phyloP scores from a whole-genome alignment of 2,888 invertebrate species.

The Drosophila parthenogenetica region DNA sequence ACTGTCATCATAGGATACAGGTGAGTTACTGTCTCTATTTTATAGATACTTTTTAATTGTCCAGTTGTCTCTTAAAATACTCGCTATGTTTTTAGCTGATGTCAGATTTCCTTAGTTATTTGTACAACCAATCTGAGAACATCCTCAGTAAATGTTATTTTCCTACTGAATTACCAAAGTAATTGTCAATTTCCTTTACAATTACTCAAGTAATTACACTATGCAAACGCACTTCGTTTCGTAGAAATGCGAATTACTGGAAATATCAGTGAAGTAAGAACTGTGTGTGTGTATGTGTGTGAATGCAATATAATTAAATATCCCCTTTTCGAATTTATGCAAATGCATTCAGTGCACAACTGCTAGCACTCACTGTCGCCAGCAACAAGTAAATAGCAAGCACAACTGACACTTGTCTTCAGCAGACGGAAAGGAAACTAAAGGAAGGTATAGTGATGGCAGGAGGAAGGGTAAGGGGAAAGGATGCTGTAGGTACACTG shows the following conservation, averaged over 20 bases:
- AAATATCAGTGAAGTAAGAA: neutral
- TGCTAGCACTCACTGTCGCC: constrained; percentile 32
- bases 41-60: neutral
- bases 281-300: neutral
- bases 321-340: neutral
- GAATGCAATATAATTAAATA: constrained; percentile 8
- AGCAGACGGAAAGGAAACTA: constrained; percentile 6
- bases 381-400: constrained; percentile 45
- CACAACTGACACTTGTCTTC: constrained; percentile 28
- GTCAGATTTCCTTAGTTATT: neutral
- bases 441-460: neutral
- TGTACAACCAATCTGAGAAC: neutral
- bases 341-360: constrained; percentile 17
- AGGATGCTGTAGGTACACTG: too few relatives aligned
- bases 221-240: neutral
- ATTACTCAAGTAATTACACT: neutral
- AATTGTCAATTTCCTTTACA: neutral
- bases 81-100: too few relatives aligned
- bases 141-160: neutral
- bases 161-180: neutral
- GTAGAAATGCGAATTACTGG: constrained; percentile 4
- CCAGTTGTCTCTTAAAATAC: too few relatives aligned
- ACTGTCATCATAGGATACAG: too few relatives aligned
- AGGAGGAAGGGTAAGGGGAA: neutral
- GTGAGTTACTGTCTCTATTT: neutral